phyloP scores from a whole-genome alignment of 1,140 invertebrate species.

The Drosophila parvula region DNA sequence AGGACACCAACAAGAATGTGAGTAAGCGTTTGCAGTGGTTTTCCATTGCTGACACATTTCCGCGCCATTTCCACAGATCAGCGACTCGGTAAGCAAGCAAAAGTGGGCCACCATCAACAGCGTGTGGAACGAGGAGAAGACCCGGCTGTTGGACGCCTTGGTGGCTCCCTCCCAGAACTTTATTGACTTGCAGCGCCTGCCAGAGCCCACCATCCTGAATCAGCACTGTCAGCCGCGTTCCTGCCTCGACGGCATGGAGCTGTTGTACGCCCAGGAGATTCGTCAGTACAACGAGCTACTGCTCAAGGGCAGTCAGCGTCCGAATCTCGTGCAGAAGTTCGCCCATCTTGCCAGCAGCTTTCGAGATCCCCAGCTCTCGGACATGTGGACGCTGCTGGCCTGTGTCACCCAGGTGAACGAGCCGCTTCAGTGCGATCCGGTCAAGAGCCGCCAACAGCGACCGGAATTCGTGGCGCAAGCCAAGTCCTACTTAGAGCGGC shows the following conservation, averaged over 20 bases:
- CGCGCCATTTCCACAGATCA: slow-evolving; percentile 85
- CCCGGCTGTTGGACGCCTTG: slow-evolving; percentile 94
- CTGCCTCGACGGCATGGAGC: slow-evolving; percentile 86
- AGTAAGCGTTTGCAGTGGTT: slow-evolving; percentile 61
- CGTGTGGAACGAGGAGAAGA: slow-evolving; percentile 96
- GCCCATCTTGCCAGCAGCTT: slow-evolving; percentile 88
- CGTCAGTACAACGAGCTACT: slow-evolving; percentile 92
- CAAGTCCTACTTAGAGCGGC: slow-evolving; percentile 92
- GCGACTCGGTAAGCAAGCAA: slow-evolving; percentile 88
- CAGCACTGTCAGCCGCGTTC: slow-evolving; percentile 83
- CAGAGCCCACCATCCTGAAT: slow-evolving; percentile 87
- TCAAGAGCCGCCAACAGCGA: slow-evolving; percentile 88
- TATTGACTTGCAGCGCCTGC: slow-evolving; percentile 89
- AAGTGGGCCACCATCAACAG: slow-evolving; percentile 92
- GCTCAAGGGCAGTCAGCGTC: slow-evolving; percentile 88
- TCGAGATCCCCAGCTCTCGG: slow-evolving; percentile 93
- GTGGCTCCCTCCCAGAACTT: slow-evolving; percentile 93
- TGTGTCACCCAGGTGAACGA: slow-evolving; percentile 52
- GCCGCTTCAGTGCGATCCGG: slow-evolving; percentile 88
- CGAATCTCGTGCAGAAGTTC: slow-evolving; percentile 91
- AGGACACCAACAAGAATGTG: slow-evolving; percentile 94
- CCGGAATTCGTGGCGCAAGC: slow-evolving; percentile 90
- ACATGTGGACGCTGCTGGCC: slow-evolving; percentile 94
- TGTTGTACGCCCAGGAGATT: slow-evolving; percentile 93
- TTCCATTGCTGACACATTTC: background rate